Percentiles rank a stretch among this genome's conserved stretches.
phyloP scores from a whole-genome alignment of 2,888 invertebrate species.

The Sphaeridia pumilis region DNA sequence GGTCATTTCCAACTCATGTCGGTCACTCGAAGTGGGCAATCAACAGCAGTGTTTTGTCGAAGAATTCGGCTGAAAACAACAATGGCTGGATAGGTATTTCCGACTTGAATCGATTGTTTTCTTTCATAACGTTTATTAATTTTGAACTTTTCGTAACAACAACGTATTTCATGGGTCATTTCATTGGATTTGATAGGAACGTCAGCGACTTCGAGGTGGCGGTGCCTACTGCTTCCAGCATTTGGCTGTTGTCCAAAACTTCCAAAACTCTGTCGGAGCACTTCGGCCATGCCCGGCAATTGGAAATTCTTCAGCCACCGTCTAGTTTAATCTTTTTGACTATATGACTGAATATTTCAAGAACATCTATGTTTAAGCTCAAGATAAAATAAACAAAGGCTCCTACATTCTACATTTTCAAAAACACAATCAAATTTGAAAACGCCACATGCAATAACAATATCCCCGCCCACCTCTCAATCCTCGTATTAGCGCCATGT shows the following conservation, averaged over 20 bases:
- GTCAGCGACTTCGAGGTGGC: conserved; percentile 67
- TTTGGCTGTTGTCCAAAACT: conserved; percentile 52
- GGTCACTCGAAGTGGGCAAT: conserved; percentile 44
- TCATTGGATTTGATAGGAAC: conserved; percentile 46
- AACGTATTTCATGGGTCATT: not conserved
- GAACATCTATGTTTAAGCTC: too few species aligned
- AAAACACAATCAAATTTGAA: not conserved
- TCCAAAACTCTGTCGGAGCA: too few species aligned
- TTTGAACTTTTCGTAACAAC: too few species aligned
- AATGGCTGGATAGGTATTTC: conserved; percentile 92
- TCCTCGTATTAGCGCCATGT: too few species aligned
- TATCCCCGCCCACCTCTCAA: not conserved
- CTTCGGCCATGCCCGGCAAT: conserved; percentile 46
- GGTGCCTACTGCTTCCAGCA: conserved; percentile 70
- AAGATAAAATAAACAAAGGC: too few species aligned
- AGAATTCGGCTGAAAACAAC: too few species aligned
- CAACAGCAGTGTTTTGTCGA: too few species aligned
- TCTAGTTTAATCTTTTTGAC: too few species aligned
- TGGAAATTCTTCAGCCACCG: too few species aligned
- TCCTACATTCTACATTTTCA: not conserved
- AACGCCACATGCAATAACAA: not conserved
- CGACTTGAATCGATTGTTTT: conserved; percentile 81
- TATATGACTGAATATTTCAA: too few species aligned
- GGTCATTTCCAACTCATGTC: conserved; percentile 44
- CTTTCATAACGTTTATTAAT: too few species aligned